These are phyloP conservation scores for mouse (Mus musculus) DNA, from an alignment of 2,113 vertebrate species.

Conservation along the genomic window DNA sequence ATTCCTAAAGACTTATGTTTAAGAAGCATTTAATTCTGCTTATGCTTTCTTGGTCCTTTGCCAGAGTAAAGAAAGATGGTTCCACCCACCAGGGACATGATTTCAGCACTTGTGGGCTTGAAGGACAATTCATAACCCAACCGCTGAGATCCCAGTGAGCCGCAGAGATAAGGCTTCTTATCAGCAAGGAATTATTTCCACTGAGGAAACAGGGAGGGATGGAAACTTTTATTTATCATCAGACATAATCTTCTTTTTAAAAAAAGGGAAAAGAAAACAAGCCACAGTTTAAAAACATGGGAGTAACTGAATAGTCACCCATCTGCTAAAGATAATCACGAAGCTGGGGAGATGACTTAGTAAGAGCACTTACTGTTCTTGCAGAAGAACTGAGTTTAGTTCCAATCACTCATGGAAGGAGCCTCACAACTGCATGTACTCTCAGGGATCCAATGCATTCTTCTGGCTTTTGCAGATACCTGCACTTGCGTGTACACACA, in stretches of 20 bases:
- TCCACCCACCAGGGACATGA: neutral
- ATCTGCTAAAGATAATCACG: neutral
- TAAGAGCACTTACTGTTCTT: neutral
- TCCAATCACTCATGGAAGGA: neutral
- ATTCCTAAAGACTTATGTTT: constrained; percentile 8
- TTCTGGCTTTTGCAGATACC: neutral
- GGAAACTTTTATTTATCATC: constrained; percentile 37
- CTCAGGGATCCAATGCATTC: neutral
- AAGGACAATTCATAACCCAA: constrained; percentile 39
- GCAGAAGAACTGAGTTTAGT: neutral
- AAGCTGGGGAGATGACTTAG: neutral
- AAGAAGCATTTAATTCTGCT: constrained; percentile 23
- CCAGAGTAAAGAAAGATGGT: constrained; percentile 10
- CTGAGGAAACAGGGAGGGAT: neutral
- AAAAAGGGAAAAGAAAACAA: constrained; percentile 5
- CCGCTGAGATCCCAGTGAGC: constrained; percentile 2
- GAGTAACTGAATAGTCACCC: neutral
- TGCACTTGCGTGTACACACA: neutral
- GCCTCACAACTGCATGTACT: neutral
- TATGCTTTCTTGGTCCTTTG: constrained; percentile 26
- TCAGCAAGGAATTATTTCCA: constrained; percentile 55
- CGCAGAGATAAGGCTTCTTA: constrained; percentile 45
- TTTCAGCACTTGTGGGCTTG: neutral
- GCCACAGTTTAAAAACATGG: neutral
- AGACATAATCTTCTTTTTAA: constrained; percentile 35